phyloP scores from a whole-genome alignment of 2,888 invertebrate species.

The Thumatha senex region DNA sequence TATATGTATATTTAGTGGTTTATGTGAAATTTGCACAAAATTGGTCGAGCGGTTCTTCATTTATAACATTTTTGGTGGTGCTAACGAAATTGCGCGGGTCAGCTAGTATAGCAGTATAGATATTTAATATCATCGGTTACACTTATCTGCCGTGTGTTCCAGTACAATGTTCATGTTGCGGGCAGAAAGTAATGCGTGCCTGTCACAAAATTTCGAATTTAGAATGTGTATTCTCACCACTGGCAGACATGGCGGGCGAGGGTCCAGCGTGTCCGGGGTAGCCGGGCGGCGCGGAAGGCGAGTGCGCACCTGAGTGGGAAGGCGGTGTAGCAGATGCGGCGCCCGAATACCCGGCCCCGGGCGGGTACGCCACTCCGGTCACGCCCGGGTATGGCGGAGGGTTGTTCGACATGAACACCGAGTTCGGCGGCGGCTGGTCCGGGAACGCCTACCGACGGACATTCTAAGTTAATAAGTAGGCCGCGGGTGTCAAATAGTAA shows the following conservation, averaged over 20 bases:
- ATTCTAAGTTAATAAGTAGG: too few species aligned
- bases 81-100: too few species aligned
- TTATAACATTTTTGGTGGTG: too few species aligned
- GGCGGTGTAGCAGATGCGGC: conserved; percentile 13
- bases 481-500: too few species aligned
- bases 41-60: too few species aligned
- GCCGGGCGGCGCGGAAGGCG: conserved; percentile 42
- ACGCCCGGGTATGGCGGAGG: conserved; percentile 98
- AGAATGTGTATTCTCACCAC: conserved; percentile 51
- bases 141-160: too few species aligned
- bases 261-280: conserved; percentile 40
- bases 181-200: not conserved
- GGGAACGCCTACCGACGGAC: conserved; percentile 85
- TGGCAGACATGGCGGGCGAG: conserved; percentile 58
- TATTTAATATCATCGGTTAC: too few species aligned
- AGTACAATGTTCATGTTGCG: not conserved
- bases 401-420: conserved; percentile 94
- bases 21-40: too few species aligned
- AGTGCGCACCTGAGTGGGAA: conserved; percentile 29
- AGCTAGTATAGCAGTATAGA: too few species aligned
- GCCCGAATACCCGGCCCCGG: conserved; percentile 56
- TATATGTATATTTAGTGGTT: too few species aligned
- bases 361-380: conserved; percentile 55
- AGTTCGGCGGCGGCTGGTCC: conserved; percentile 88
- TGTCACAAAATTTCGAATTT: conserved; percentile 10